These are phyloP conservation scores for Auanema freiburgensis DNA, from an alignment of 2,888 invertebrate species.

Conservation along the genomic window DNA sequence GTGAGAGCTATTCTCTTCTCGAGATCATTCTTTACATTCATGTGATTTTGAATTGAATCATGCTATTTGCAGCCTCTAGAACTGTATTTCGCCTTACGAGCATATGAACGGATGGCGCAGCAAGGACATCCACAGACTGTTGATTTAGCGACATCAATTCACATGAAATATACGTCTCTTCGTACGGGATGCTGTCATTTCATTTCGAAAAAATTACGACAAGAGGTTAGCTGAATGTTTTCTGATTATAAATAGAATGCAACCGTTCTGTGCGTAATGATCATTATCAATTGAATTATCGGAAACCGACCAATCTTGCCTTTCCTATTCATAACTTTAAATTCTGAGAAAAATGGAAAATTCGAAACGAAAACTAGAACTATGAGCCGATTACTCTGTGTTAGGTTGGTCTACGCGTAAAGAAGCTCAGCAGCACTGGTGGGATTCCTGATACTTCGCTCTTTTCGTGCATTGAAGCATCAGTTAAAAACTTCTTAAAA, in stretches of 20 bases:
- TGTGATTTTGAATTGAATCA: neutral
- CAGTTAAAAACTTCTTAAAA: conserved; percentile 32
- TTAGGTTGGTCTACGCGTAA: conserved; percentile 24
- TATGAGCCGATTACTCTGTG: no score
- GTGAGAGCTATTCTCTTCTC: neutral
- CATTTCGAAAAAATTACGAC: conserved; percentile 34
- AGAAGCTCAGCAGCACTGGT: neutral
- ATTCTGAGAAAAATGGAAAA: neutral
- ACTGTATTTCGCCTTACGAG: conserved; percentile 53
- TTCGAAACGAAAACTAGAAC: no score
- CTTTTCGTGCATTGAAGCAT: conserved; percentile 12
- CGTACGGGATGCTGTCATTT: conserved; percentile 42
- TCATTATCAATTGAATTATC: no score
- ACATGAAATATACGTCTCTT: conserved; percentile 42
- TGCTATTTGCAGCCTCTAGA: conserved; percentile 43
- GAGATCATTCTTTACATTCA: neutral
- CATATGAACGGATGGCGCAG: conserved; percentile 47
- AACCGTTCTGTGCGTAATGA: neutral
- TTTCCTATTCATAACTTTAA: neutral
- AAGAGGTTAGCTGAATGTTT: conserved; percentile 23
- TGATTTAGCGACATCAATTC: conserved; percentile 50
- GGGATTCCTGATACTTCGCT: conserved; percentile 18
- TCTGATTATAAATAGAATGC: neutral
- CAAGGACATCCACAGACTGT: conserved; percentile 36
- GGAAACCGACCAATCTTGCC: no score